Evolutionary conservation across 2,113 vertebrate species (phyloP), one percentile per base, ranked within the genome.

Genomic region (Amphiprion percula): DNA sequence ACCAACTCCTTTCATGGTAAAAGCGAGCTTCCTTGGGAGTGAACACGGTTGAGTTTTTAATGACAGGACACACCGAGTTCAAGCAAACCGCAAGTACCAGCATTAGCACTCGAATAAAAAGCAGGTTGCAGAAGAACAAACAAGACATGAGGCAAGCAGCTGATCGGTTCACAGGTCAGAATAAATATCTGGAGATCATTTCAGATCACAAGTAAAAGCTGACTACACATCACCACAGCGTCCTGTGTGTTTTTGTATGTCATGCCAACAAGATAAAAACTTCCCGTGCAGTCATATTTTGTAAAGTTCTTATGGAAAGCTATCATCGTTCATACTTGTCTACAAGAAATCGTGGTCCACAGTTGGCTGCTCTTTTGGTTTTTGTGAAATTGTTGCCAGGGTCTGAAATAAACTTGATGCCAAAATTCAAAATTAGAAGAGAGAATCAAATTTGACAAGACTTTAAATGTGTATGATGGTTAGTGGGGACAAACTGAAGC

Each of bases 1-100:
- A 56, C 46, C 17, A 83, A 52, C 49, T 82, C 82, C 88, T 87
- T 88, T 90, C 88, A 89, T 84, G 90, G 90, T 88, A 74, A 91
- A 85, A 24, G 9, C 56, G 30, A 21, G 10, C 58, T 82, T 66
- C 85, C 75, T 69, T 55, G 19, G 46, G 59, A 63, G 64, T 33
- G 68, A 63, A 47, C 62, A 23, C 26, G 19, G 60, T 37, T 47
- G 63, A 39, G 15, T 64, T 52, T 63, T 71, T 67, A 74, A 74
- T 73, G 50, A 65, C 56, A 72, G 74, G 69, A 74, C 58, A 28
- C 17, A 14, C 33, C 74, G 73, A 28, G 62, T 58, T 44, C 46
- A 68, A 79, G 54, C 56, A 24, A 21, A 50, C 24, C 65, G 49
- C 54, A 60, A 9, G 24, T 64, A 44, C 19, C 10, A 39, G 37